Evolutionary conservation across 2,888 invertebrate species (phyloP).

Genomic region (Synanthedon formicaeformis): DNA sequence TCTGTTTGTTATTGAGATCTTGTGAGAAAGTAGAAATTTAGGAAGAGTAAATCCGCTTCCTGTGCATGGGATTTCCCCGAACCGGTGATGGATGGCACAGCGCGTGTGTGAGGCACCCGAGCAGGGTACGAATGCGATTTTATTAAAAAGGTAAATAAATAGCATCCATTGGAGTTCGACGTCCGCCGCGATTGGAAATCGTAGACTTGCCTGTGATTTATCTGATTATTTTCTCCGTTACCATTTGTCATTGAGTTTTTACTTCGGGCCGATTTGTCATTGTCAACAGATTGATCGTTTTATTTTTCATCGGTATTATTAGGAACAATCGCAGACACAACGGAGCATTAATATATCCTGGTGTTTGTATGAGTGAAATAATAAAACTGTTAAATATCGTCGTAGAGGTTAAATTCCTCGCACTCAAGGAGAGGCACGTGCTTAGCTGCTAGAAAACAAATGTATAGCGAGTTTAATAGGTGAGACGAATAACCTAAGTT

Average conservation of each 20-base stretch:
- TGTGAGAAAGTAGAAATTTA: too few species aligned
- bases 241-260: neutral
- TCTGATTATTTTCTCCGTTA: slow-evolving; percentile 1
- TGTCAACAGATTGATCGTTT: neutral
- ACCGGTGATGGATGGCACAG: slow-evolving; percentile 15
- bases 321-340: neutral
- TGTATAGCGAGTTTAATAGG: too few species aligned
- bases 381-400: too few species aligned
- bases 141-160: slow-evolving; percentile 24
- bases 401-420: too few species aligned
- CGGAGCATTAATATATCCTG: neutral
- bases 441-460: too few species aligned
- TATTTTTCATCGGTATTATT: neutral
- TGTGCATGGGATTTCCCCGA: neutral
- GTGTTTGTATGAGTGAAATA: too few species aligned
- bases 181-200: slow-evolving; percentile 7
- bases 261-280: neutral
- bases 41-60: too few species aligned
- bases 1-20: too few species aligned
- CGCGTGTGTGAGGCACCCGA: slow-evolving; percentile 1
- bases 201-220: slow-evolving; percentile 8
- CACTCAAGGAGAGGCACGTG: too few species aligned
- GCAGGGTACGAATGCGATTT: slow-evolving; percentile 11
- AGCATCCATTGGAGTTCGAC: slow-evolving; percentile 3
- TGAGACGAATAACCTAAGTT: too few species aligned